Conservation (phyloP, 2,113 vertebrate species). For the Rhea pennata region DNA sequence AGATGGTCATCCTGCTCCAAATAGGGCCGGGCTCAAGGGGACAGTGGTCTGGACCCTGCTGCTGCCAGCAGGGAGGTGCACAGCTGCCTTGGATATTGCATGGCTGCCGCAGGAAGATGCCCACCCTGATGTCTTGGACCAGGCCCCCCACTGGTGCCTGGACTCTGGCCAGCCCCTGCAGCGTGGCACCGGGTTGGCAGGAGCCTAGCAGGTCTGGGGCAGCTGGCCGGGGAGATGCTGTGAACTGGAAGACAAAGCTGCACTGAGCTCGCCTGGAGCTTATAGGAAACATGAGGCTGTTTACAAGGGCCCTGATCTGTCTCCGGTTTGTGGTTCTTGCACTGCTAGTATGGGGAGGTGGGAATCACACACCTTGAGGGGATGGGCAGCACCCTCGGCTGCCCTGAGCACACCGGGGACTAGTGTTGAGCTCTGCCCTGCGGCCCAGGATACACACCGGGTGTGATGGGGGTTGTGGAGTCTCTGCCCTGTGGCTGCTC, state of each 20-base stretch:
- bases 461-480: neutral
- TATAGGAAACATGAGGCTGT: conserved; percentile 4
- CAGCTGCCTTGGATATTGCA: neutral
- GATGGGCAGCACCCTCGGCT: fast-evolving
- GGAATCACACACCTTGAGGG: fast-evolving
- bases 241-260: neutral
- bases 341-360: fast-evolving
- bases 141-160: neutral
- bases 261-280: neutral
- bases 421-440: neutral
- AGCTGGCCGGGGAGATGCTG: neutral
- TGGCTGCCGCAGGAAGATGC: neutral
- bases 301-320: neutral
- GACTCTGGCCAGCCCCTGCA: fast-evolving
- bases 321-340: neutral
- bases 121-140: neutral
- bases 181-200: neutral
- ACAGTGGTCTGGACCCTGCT: neutral
- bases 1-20: fast-evolving
- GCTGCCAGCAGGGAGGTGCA: neutral
- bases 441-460: too few species aligned
- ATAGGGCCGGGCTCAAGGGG: neutral
- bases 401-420: fast-evolving
- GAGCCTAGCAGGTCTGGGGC: neutral
- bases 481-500: neutral